These are phyloP conservation scores for Eupithecia inturbata DNA, from an alignment of 2,888 invertebrate species.

Conservation along the genomic window DNA sequence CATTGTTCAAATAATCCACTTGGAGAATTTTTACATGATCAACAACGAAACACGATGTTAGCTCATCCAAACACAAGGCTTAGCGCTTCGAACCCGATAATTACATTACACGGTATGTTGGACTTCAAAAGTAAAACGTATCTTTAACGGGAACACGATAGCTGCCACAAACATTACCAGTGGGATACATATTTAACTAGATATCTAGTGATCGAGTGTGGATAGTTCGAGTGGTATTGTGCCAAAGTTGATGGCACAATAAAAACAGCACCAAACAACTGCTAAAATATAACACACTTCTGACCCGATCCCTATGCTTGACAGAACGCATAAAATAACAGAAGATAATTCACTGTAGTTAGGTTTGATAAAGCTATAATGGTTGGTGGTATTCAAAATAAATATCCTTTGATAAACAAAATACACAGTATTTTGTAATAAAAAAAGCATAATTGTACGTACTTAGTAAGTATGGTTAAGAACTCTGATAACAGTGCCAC, in stretches of 20 bases:
- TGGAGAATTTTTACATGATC: not conserved
- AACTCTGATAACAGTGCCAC: not conserved
- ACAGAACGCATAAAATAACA: not conserved
- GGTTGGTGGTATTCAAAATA: not conserved
- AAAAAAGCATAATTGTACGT: no score
- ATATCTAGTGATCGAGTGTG: not conserved
- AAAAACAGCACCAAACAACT: not conserved
- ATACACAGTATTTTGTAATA: not conserved
- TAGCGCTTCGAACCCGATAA: not conserved
- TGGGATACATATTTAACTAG: not conserved
- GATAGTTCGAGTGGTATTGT: not conserved
- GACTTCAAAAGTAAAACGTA: not conserved
- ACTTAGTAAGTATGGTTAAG: not conserved
- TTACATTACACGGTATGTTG: conserved; percentile 3
- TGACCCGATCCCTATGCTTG: not conserved
- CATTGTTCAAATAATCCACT: not conserved
- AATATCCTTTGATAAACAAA: not conserved
- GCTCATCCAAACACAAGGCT: not conserved
- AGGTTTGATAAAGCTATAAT: not conserved
- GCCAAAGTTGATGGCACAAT: not conserved
- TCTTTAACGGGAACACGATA: not conserved
- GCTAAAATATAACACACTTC: no score
- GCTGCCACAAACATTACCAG: not conserved
- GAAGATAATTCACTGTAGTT: not conserved
- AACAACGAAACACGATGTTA: not conserved